These are phyloP conservation scores for Agrotis puta DNA, from an alignment of 2,888 invertebrate species.

Conservation along the genomic window DNA sequence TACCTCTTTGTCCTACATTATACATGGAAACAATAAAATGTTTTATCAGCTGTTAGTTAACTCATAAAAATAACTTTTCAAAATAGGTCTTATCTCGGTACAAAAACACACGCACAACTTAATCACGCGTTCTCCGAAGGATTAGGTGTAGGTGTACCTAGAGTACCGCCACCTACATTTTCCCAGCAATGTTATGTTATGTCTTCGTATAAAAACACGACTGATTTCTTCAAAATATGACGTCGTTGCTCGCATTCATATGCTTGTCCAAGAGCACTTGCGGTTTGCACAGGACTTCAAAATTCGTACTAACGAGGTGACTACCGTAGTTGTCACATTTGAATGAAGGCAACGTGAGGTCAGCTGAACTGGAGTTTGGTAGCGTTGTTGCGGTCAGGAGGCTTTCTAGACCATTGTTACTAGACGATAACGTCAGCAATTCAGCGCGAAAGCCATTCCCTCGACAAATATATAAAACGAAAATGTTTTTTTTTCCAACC, in stretches of 20 bases:
- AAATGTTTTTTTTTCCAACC: constrained; percentile 39
- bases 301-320: constrained; percentile 79
- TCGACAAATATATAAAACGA: constrained; percentile 34
- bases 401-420: constrained; percentile 62
- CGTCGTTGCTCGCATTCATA: constrained; percentile 53
- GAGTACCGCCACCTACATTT: background rate
- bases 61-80: background rate
- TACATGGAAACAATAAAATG: background rate
- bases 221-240: constrained; percentile 37
- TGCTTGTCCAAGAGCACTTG: constrained; percentile 69
- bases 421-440: constrained; percentile 55
- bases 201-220: background rate
- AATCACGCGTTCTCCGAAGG: background rate
- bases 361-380: constrained; percentile 68
- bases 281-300: constrained; percentile 65
- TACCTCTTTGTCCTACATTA: no score
- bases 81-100: background rate
- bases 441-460: constrained; percentile 31
- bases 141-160: background rate
- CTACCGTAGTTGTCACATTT: constrained; percentile 75
- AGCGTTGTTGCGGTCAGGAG: constrained; percentile 51
- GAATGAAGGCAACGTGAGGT: constrained; percentile 73
- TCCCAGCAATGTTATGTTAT: no score
- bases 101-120: background rate
- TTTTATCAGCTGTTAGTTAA: background rate